Percentiles rank a stretch among this genome's conserved stretches.
Conservation (phyloP, 2,113 vertebrate species). For the Phalacrocorax brasilianus region DNA sequence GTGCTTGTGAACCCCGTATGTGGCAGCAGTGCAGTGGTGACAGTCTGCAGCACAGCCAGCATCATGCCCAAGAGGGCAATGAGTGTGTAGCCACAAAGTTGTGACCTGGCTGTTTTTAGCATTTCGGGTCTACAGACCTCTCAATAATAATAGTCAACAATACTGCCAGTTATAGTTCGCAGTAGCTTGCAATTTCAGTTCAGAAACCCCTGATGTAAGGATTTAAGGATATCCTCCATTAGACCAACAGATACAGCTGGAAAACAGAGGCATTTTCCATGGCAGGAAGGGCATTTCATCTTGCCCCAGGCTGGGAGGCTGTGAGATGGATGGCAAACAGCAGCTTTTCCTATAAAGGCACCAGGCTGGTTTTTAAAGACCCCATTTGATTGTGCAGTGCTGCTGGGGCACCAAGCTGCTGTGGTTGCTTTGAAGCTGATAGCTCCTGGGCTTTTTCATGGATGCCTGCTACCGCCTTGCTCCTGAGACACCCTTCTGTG, state of each 20-base stretch:
- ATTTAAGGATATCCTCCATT: not conserved
- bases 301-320: not conserved
- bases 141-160: too few relatives aligned
- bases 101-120: not conserved
- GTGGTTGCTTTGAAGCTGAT: not conserved
- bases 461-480: not conserved
- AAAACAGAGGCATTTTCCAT: not conserved
- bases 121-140: not conserved
- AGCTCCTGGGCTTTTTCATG: not conserved
- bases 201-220: not conserved
- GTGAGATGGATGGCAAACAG: not conserved
- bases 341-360: not conserved
- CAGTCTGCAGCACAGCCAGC: not conserved
- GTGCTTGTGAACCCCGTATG: accelerated
- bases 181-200: not conserved
- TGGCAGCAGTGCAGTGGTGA: not conserved
- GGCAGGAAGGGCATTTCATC: not conserved
- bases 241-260: not conserved
- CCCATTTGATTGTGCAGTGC: not conserved
- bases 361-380: not conserved
- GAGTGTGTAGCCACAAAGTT: not conserved
- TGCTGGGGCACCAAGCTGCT: not conserved
- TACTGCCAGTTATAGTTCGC: too few relatives aligned
- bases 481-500: not conserved
- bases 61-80: accelerated